These are phyloP conservation scores for Aythya baeri DNA, from an alignment of 2,113 vertebrate species.

Conservation along the genomic window DNA sequence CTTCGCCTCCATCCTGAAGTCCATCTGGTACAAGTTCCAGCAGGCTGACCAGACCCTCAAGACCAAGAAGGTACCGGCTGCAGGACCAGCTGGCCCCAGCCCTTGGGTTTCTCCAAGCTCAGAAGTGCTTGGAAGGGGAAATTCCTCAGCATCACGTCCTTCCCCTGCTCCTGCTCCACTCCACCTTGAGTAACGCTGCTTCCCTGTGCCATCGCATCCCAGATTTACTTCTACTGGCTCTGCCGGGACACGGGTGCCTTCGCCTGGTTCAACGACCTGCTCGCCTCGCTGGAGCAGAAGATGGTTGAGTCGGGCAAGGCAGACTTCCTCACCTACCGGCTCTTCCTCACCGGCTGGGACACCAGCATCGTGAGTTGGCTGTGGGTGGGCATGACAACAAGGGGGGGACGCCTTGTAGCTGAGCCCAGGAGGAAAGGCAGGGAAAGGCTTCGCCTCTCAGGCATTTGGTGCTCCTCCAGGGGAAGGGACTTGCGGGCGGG, in stretches of 20 bases:
- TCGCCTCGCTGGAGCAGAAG: constrained; percentile 88
- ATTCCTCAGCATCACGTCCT: background rate
- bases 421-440: background rate
- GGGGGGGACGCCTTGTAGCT: fast-evolving
- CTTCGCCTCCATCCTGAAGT: constrained; percentile 93
- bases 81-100: background rate
- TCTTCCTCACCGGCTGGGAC: constrained; percentile 91
- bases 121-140: background rate
- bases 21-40: constrained; percentile 94
- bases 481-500: background rate
- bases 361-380: constrained; percentile 78
- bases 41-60: constrained; percentile 82
- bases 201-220: background rate
- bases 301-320: constrained; percentile 87
- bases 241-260: constrained; percentile 91
- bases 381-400: fast-evolving
- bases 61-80: constrained; percentile 81
- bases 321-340: constrained; percentile 88
- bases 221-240: constrained; percentile 97
- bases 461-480: background rate
- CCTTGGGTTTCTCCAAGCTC: background rate
- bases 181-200: background rate
- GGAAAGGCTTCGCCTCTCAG: too few species aligned
- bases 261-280: constrained; percentile 90
- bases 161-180: background rate